These are phyloP conservation scores for Macrosteles quadrilineatus DNA, from an alignment of 1,140 invertebrate species.

Conservation along the genomic window DNA sequence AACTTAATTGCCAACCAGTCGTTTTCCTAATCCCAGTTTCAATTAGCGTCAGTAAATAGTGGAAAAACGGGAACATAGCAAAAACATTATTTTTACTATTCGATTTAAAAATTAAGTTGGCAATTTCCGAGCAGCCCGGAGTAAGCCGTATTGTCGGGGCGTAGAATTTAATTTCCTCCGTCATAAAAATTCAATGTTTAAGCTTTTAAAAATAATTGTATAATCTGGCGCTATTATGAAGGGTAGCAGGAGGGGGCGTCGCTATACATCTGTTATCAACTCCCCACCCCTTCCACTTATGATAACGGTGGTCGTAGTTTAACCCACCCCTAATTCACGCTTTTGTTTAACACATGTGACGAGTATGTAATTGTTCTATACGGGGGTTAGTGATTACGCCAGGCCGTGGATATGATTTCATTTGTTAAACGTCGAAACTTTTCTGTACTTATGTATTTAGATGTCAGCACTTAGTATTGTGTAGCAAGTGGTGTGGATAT, in stretches of 20 bases:
- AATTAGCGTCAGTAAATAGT: conserved; percentile 16
- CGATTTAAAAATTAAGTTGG: conserved; percentile 35
- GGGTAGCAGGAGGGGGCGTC: neutral
- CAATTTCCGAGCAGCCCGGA: conserved; percentile 32
- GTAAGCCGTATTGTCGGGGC: conserved; percentile 29
- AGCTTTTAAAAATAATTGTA: conserved; percentile 37
- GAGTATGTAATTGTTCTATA: too few relatives aligned
- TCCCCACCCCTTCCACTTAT: neutral
- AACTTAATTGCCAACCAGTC: too few relatives aligned
- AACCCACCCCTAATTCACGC: too few relatives aligned
- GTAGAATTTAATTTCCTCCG: conserved; percentile 34
- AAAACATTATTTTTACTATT: conserved; percentile 30
- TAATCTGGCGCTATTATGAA: conserved; percentile 34
- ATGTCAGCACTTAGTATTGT: too few relatives aligned
- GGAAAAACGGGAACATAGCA: neutral
- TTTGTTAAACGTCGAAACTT: too few relatives aligned
- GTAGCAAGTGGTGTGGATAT: too few relatives aligned
- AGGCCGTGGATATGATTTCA: too few relatives aligned
- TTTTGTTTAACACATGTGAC: too few relatives aligned
- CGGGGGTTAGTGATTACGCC: too few relatives aligned
- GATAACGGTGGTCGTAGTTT: neutral
- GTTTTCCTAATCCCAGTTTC: conserved; percentile 12
- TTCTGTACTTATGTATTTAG: too few relatives aligned
- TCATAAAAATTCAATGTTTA: conserved; percentile 37
- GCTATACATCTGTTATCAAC: conserved; percentile 1